These are phyloP conservation scores for Cetonia aurata DNA, from an alignment of 2,888 invertebrate genomes.

Conservation along the genomic window DNA sequence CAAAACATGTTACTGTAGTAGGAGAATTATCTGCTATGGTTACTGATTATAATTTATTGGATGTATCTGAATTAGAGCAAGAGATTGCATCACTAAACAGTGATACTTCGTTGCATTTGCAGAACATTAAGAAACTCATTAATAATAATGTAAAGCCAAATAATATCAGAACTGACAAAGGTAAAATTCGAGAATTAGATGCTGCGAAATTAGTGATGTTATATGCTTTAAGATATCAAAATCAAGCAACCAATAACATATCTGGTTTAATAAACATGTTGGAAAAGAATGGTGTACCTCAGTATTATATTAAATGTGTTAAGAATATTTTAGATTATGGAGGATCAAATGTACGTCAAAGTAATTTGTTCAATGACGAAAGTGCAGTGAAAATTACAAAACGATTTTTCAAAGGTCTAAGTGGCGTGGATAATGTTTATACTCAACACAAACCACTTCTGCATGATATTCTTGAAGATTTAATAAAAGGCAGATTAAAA, in stretches of 20 bases:
- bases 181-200: constrained; percentile 79
- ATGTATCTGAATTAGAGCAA: constrained; percentile 94
- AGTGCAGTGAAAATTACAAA: constrained; percentile 92
- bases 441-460: constrained; percentile 97
- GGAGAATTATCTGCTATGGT: constrained; percentile 93
- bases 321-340: constrained; percentile 85
- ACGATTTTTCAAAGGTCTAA: constrained; percentile 87
- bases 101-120: constrained; percentile 83
- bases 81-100: constrained; percentile 89
- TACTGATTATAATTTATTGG: constrained; percentile 81
- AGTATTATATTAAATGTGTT: constrained; percentile 72
- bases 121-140: constrained; percentile 84
- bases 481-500: constrained; percentile 90
- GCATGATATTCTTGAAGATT: constrained; percentile 89
- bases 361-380: constrained; percentile 86
- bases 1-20: constrained; percentile 97
- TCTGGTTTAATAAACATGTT: constrained; percentile 81
- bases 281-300: constrained; percentile 78
- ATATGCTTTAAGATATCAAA: constrained; percentile 94
- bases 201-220: constrained; percentile 89
- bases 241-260: constrained; percentile 87
- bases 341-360: constrained; percentile 83
- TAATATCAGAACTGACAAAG: constrained; percentile 61
- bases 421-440: constrained; percentile 99
- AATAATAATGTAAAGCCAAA: constrained; percentile 69